Base-by-base conservation (phyloP, 2,888 invertebrate genomes). In the Aleiodes testaceus region DNA sequence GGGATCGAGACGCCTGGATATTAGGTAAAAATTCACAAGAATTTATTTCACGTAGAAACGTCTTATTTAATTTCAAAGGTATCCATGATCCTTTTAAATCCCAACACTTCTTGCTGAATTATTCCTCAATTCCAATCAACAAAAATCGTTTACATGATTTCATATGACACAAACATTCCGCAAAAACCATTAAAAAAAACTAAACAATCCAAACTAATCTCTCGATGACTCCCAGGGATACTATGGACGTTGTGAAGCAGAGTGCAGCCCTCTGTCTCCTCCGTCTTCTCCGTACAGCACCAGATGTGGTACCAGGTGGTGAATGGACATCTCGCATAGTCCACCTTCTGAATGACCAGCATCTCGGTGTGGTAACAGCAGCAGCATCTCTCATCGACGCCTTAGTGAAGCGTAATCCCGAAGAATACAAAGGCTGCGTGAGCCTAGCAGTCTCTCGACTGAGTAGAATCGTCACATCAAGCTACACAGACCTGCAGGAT, bases 251-350 rank as follows among this genome's bases (percentile, higher is more conserved):
- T 70, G 99, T 99, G 1, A 99, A 99, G 89, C 99, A 99, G 89
- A 98, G 98, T 80, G 99, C 99, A 77, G 99, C 99, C 66, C 91
- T 99, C 53, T 99, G 99, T 87, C 91, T 99, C 74, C 89, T 99
- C 75, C 92, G 98, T 81, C 90, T 99, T 66, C 94, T 99, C 87
- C 93, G 99, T 69, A 97, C 98, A 73, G 96, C 95, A 66, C 97
- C 97, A 72, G 99, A 99, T 86, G 95, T 98, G 55, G 97, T 99
- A 83, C 97, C 97, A 47, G 96, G 97, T 78, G 97, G 97, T 66
- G 99, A 99, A 89, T 99, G 98, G 97, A 98, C 99, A 12, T 98
- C 98, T 11, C 92, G 99, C 74, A 99, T 99, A 79, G 98, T 99
- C 80, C 99, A 99, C 89, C 91, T 99, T 77, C 90, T 99, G 78